Evolutionary conservation across 2,113 vertebrate genomes (phyloP).

Genomic region (Salvelinus alpinus): DNA sequence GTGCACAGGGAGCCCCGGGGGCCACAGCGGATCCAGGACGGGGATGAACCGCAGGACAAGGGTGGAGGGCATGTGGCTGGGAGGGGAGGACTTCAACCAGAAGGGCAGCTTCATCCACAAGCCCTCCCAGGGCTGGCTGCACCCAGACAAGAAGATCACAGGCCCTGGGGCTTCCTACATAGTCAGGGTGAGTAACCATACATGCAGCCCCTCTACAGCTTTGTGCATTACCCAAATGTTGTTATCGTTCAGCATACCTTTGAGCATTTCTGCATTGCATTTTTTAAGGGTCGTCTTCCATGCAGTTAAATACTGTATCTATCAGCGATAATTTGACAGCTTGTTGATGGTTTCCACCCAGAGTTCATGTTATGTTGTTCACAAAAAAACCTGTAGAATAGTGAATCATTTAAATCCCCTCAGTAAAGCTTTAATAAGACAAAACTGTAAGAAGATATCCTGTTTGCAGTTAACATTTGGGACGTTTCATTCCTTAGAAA

Average conservation of each 20-base stretch:
- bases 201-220: not conserved
- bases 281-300: not conserved
- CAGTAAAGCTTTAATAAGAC: not conserved
- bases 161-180: conserved; percentile 91
- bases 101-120: conserved; percentile 93
- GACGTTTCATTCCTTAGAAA: not conserved
- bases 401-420: not conserved
- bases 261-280: not conserved
- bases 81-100: conserved; percentile 83
- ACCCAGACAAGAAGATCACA: conserved; percentile 87
- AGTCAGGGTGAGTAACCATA: conserved; percentile 84
- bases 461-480: not conserved
- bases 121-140: conserved; percentile 94
- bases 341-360: not conserved
- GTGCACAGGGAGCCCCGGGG: conserved; percentile 56
- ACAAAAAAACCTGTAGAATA: not conserved
- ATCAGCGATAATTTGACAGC: not conserved
- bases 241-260: not conserved
- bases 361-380: not conserved
- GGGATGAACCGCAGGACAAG: conserved; percentile 77
- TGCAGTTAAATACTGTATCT: not conserved
- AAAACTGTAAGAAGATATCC: not conserved
- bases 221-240: not conserved
- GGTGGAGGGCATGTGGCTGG: conserved; percentile 73
- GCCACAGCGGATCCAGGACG: conserved; percentile 55